Conservation (phyloP, 2,888 invertebrate genomes). For the Acanthosepion pharaonis region DNA sequence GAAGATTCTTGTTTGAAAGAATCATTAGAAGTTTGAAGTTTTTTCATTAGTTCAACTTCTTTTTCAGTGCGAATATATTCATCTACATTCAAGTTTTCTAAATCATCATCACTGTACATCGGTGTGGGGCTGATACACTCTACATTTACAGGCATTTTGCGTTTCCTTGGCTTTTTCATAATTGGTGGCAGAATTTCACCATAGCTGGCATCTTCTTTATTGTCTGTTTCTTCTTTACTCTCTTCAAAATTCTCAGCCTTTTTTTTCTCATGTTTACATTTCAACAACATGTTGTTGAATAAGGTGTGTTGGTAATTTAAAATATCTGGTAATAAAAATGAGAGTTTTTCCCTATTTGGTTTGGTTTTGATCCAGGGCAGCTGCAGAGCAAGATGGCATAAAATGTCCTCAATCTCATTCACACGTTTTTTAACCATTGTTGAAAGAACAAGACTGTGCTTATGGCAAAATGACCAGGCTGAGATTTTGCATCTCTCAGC, state of each 20-base stretch:
- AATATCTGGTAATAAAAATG: background rate
- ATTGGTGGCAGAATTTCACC: slow-evolving; percentile 41
- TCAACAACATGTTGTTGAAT: background rate
- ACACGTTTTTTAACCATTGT: background rate
- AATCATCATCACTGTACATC: background rate
- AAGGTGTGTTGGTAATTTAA: background rate
- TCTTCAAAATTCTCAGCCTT: background rate
- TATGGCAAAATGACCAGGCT: background rate
- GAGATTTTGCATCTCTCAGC: background rate
- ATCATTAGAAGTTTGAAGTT: background rate
- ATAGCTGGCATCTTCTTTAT: background rate
- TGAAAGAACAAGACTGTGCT: background rate
- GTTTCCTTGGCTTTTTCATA: background rate
- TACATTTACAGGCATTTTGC: background rate
- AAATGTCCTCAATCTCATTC: background rate
- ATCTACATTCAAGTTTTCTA: background rate
- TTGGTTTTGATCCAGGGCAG: background rate
- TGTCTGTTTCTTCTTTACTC: background rate
- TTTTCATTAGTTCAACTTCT: background rate
- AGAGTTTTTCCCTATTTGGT: background rate
- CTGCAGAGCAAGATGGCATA: slow-evolving; percentile 36
- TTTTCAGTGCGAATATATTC: slow-evolving; percentile 6
- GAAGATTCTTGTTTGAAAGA: background rate
- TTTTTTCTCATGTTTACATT: background rate
- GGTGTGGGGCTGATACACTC: background rate